These are phyloP conservation scores for Trichosurus vulpecula DNA, from an alignment of 2,797 vertebrate genomes.

Conservation along the genomic window DNA sequence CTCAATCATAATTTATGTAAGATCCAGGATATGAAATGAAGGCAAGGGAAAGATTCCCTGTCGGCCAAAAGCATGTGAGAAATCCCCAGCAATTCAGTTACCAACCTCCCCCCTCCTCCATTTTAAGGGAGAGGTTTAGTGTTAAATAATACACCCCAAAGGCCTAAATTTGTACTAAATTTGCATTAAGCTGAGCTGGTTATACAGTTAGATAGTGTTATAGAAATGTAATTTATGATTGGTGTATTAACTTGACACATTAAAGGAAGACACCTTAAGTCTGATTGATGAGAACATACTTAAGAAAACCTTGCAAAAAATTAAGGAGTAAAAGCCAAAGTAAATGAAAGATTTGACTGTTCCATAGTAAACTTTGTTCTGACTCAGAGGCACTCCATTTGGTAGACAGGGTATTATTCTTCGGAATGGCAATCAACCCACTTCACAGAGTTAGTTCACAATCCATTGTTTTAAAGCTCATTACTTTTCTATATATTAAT, in stretches of 20 bases:
- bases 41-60: neutral
- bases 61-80: neutral
- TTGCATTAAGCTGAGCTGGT: slow-evolving; percentile 65
- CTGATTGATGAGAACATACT: slow-evolving; percentile 61
- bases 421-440: slow-evolving; percentile 17
- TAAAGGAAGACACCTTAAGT: slow-evolving; percentile 61
- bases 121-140: slow-evolving; percentile 21
- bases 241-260: slow-evolving; percentile 19
- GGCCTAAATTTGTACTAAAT: slow-evolving; percentile 47
- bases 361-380: slow-evolving; percentile 47
- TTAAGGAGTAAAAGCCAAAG: slow-evolving; percentile 26
- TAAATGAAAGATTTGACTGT: slow-evolving; percentile 58
- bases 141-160: neutral
- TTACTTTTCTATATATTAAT: slow-evolving; percentile 42
- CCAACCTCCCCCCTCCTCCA: neutral
- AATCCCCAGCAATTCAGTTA: neutral
- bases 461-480: neutral
- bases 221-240: slow-evolving; percentile 69
- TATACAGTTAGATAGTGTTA: slow-evolving; percentile 59
- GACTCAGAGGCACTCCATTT: slow-evolving; percentile 11
- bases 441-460: slow-evolving; percentile 37
- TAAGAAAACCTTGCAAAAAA: slow-evolving; percentile 55
- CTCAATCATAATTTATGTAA: slow-evolving; percentile 18
- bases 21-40: slow-evolving; percentile 14
- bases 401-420: neutral